Evolutionary conservation across 2,888 invertebrate species (phyloP), one percentile per base, ranked within the genome.

Genomic region (Philonicus albiceps): DNA sequence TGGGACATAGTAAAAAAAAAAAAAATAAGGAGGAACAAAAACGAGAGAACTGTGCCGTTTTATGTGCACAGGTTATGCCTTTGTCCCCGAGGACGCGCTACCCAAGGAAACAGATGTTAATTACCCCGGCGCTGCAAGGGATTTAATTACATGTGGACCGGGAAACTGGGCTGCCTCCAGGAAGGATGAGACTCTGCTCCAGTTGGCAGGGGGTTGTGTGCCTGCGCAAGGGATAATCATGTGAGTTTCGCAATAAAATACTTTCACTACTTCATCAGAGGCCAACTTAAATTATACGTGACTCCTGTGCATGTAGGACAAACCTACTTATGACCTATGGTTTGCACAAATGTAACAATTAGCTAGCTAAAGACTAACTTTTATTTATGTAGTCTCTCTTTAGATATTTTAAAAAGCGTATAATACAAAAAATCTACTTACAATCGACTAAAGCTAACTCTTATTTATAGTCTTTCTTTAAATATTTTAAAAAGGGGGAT

Each of bases 141-240:
- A 83, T 64, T 83, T 83, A 83, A 83, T 83, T 83, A 83, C 37
- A 64, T 83, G 64, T 8, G 22, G 43, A 34, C 22, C 19, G 34
- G 81, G 64, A 83, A 83, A 64, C 43, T 11, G 78, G 27, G 43
- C 37, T 16, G 37, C 22, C 22, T 64, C 0, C 64, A 19, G 49
- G 6, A 49, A 49, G 49, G n/a, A 49, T 13, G n/a, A n/a, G 19
- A n/a, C 49, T 7, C 19, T 49, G 49, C 49, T 19, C 16, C 19
- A 49, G 49, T 49, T n/a, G 5, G 49, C n/a, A n/a, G 49, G 49
- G n/a, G 49, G n/a, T n/a, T n/a, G 16, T n/a, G 40, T 49, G 49
- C 49, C 49, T 49, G n/a, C n/a, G 16, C 55, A 55, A 1, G 11
- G 22, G 19, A 64, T 64, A 64, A 64, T 64, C 27, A 64, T 2